These are phyloP conservation scores for Philhelius pedissequus DNA, from an alignment of 2,888 invertebrate genomes.

Conservation along the genomic window DNA sequence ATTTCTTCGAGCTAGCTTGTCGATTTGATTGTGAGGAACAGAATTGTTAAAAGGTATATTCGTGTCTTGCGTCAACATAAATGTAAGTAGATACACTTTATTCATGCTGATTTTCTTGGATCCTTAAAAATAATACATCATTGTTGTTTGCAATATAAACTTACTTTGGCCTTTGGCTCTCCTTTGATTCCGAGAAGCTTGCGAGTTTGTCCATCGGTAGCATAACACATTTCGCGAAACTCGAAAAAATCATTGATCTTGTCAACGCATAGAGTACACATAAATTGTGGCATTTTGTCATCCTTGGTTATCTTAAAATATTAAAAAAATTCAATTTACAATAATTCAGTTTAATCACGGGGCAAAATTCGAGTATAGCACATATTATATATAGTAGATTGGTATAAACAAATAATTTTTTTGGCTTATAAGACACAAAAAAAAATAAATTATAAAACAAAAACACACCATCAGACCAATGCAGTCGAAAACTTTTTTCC, in stretches of 20 bases:
- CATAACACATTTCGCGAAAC: slow-evolving; percentile 81
- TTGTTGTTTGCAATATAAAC: slow-evolving; percentile 17
- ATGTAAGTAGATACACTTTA: not conserved
- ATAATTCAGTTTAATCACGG: not conserved
- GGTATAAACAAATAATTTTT: not conserved
- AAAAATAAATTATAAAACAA: slow-evolving; percentile 29
- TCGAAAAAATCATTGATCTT: slow-evolving; percentile 83
- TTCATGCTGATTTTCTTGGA: not conserved
- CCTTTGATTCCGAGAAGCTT: slow-evolving; percentile 75
- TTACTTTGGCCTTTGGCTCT: slow-evolving; percentile 70
- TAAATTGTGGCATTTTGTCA: slow-evolving; percentile 83
- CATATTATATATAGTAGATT: not conserved
- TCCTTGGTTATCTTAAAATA: slow-evolving; percentile 79
- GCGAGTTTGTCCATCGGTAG: slow-evolving; percentile 80
- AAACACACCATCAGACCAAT: slow-evolving; percentile 74
- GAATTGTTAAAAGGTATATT: not conserved
- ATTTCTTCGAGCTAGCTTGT: not conserved
- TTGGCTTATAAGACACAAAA: not conserved
- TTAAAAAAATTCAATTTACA: not conserved
- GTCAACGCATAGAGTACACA: slow-evolving; percentile 82
- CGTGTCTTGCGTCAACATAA: not conserved
- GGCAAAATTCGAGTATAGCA: not conserved
- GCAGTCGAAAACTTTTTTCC: slow-evolving; percentile 75
- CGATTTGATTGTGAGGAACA: not conserved
- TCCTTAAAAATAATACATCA: not conserved